Base-by-base conservation (phyloP, 2,113 vertebrate species). In the Psammodynastes pulverulentus region DNA sequence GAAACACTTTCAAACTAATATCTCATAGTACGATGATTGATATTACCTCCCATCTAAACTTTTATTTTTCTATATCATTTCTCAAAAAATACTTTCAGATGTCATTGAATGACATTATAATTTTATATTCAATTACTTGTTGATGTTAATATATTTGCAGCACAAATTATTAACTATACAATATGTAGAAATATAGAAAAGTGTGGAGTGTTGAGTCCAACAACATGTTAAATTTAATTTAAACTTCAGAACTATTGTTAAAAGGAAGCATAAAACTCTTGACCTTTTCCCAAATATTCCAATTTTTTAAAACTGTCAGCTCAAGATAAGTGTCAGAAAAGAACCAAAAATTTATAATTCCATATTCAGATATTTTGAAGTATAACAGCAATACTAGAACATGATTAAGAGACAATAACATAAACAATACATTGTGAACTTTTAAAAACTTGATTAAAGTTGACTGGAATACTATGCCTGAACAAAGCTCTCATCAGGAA, bases 401-500 rank as follows among this genome's bases (percentile, higher is more conserved):
- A 79, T 29, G 94, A 96, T 85, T 91, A 93, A 92, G 93, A 96
- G 92, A 95, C 89, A 95, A 79, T 95, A 94, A 89, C 54, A 90
- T 94, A 94, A 95, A 96, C 93, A 95, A 26, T 84, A 49, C 49
- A 92, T 26, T 93, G 53, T 79, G 58, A 94, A 58, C 93, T 91
- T 56, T 93, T 90, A 94, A 96, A 96, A 5, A 51, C 19, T 45
- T 87, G 56, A 96, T 94, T 94, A 94, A 87, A 87, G 54, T 95
- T 96, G 96, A 95, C 93, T 94, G 93, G 90, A 96, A 95, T 95
- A 92, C 90, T 0, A 1, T 94, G 94, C 39, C 94, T 95, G 92
- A 96, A 93, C 92, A 95, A 95, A 93, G 91, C 90, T 62, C 17
- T 94, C 94, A 96, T 95, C 95, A 96, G 95, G 94, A 89, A 92